Base-by-base conservation (phyloP, 2,888 invertebrate genomes). In the Meghimatium bilineatum region DNA sequence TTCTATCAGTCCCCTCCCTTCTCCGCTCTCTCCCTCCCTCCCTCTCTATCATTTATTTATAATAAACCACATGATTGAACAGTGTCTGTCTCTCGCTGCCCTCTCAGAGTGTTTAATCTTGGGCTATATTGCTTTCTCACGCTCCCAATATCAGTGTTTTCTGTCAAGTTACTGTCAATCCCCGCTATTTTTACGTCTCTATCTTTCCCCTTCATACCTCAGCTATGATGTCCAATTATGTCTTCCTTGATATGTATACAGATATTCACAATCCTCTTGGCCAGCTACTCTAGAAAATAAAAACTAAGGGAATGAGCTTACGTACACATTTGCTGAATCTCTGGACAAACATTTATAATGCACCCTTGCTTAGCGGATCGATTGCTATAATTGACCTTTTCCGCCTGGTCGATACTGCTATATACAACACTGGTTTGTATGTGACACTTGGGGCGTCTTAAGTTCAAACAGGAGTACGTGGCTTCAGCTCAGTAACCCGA, bases 341-440 rank as follows among this genome's bases (percentile, higher is more conserved):
- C 14, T 3, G 34, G 67, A 34, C 14, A 12, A 67, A 67, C 32
- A 34, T 71, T 71, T 71, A 5, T 38, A 34, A 17, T 36, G 26
- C 38, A 34, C 23, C 23, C 3, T 36, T 71, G 71, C 71, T 71
- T 23, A 34, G 26, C 26, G 38, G 71, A 71, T 71, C 71, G 71
- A 71, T 38, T 71, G 38, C 10, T 14, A 71, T 71, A 38, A 71
- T 26, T 71, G 71, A 38, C 71, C 71, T 38, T 71, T 38, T 38
- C 38, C 71, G 34, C 12, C 38, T 71, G 71, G 38, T 71, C 71
- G 71, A 71, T 71, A 71, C 26, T 26, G 38, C 38, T 38, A 71
- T n/a, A 71, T 71, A 26, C 38, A 36, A 34, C 32, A 36, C 26
- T 71, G 8, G 32, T 71, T 71, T 23, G 36, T 20, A 26, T 71